These are phyloP conservation scores for Sternarchorhynchus goeldii DNA, from an alignment of 2,797 vertebrate species.

Conservation along the genomic window DNA sequence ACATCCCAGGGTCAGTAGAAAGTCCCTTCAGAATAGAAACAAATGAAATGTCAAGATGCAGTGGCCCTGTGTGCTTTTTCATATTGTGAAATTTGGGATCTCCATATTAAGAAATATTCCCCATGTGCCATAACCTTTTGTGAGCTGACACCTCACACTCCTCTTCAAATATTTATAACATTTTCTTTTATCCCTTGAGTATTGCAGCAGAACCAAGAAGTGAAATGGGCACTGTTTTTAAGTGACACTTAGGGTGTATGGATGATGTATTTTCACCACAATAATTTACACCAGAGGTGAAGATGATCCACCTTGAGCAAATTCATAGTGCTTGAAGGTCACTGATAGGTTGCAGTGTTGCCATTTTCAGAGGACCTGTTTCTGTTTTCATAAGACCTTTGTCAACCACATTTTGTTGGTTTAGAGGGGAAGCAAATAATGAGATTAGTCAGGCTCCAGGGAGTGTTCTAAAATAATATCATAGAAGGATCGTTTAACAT, in stretches of 20 bases:
- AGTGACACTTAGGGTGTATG: not conserved
- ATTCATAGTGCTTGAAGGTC: conserved; percentile 35
- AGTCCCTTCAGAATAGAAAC: not conserved
- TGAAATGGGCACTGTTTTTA: conserved; percentile 25
- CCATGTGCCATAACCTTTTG: not conserved
- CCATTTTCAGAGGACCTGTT: not conserved
- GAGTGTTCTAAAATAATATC: not conserved
- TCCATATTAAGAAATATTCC: not conserved
- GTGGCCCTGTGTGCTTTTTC: not conserved
- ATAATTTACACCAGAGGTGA: conserved; percentile 13
- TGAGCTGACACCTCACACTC: conserved; percentile 34
- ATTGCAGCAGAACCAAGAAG: not conserved
- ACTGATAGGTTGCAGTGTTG: not conserved
- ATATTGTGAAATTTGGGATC: not conserved
- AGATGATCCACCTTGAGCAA: not conserved
- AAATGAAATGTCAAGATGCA: not conserved
- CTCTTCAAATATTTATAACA: conserved; percentile 68
- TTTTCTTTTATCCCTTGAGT: conserved; percentile 50
- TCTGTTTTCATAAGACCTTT: not conserved
- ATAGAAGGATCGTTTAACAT: conserved; percentile 1
- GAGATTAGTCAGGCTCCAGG: conserved; percentile 1
- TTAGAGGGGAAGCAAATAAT: not conserved
- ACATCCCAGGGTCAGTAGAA: conserved; percentile 6
- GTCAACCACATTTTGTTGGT: not conserved
- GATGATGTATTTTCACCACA: conserved; percentile 7